phyloP scores from a whole-genome alignment of 1,140 invertebrate genomes.

The Eriosoma lanigerum region DNA sequence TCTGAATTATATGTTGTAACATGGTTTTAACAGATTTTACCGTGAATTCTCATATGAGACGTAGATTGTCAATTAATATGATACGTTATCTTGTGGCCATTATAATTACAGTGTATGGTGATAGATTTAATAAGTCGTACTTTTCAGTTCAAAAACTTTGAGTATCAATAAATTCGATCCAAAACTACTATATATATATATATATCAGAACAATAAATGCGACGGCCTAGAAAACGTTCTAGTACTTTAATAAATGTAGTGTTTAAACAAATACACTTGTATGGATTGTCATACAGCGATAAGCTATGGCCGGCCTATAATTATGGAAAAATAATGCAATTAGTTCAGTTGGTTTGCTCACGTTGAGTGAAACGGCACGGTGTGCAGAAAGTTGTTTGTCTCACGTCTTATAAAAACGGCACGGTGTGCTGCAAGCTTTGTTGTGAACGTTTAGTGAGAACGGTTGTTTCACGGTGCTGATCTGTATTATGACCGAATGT shows the following conservation, averaged over 20 bases:
- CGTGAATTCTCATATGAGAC: constrained; percentile 58
- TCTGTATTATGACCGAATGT: too few species aligned
- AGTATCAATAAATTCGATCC: constrained; percentile 56
- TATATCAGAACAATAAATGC: constrained; percentile 53
- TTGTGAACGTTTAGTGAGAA: too few species aligned
- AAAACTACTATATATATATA: constrained; percentile 57
- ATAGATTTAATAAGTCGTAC: background rate
- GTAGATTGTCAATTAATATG: constrained; percentile 55
- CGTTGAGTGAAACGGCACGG: too few species aligned
- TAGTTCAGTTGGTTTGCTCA: too few species aligned
- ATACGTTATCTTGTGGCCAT: constrained; percentile 32
- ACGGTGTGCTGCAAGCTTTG: too few species aligned
- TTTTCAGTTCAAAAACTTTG: background rate
- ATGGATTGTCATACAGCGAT: too few species aligned
- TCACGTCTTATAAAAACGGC: too few species aligned
- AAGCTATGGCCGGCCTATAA: too few species aligned
- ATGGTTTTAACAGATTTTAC: constrained; percentile 57
- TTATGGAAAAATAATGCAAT: too few species aligned
- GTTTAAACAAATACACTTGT: too few species aligned
- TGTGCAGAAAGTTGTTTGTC: too few species aligned
- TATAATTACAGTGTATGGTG: background rate
- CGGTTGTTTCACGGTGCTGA: too few species aligned
- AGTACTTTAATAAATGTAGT: constrained; percentile 58
- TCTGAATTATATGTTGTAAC: constrained; percentile 55
- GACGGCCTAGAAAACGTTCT: constrained; percentile 54